Evolutionary conservation across 1,140 invertebrate species (phyloP), one percentile per base, ranked within the genome.

Genomic region (Cherax quadricarinatus): DNA sequence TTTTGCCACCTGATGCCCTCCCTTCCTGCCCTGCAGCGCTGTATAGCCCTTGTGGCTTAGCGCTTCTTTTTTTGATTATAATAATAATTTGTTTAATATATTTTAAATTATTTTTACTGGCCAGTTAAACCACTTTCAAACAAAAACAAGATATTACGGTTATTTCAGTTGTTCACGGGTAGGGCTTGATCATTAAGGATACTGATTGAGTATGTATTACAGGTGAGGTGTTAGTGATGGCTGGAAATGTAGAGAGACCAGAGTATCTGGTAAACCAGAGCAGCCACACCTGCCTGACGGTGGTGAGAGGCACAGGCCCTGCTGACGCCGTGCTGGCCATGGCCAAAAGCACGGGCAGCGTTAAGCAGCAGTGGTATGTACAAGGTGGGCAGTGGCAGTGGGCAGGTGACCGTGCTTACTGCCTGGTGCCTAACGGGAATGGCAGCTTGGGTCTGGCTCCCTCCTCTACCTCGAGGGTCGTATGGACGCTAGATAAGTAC

Each of bases 211-310:
- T 12, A 18, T 66, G 62, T 66, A 18, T 66, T 18, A 21, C 62
- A 66, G 62, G 57, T 3, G 57, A 16, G 9, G 9, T 3, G 62
- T 16, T 21, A 82, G 48, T 57, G 24, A 75, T 75, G 70, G 70
- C 70, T 10, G 48, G 48, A 62, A n/a, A 41, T 16, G 70, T 48
- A n/a, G 78, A 66, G 12, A 41, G 57, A 16, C 78, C 79, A 5
- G 78, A 82, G 7, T 89, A 82, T 30, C 48, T 89, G 4, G 62
- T 82, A 51, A 89, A 30, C 60, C 87, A 89, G 62, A 89, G 79
- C 41, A 89, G 78, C 48, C 53, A 81, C 57, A 81, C 87, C 16
- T 89, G 87, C 87, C 60, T 89, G 57, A 89, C 87, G 10, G 87
- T 89, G 51, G 49, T 89, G 5, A 81, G 48, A 21, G 78, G 79